Base-by-base conservation (phyloP, 2,797 vertebrate species). In the Setipinna tenuifilis region DNA sequence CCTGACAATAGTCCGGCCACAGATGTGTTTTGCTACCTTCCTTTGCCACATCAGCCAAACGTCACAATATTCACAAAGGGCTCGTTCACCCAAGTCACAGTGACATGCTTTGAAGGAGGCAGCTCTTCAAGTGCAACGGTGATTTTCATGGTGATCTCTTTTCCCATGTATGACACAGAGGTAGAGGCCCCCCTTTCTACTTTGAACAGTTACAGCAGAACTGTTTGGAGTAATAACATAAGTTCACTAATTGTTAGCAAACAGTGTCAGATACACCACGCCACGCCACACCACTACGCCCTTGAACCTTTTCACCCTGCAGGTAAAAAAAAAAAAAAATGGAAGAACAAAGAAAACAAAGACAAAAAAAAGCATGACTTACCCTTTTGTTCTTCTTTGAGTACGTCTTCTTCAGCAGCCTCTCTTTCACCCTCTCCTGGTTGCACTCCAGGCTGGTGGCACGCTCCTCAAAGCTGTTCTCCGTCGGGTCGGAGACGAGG, bases 301-400 rank as follows among this genome's bases (percentile, higher is more conserved):
- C 62, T 68, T 68, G 62, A 61, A 61, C 21, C 23, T 31, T 25
- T 31, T 28, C 62, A 31, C 62, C 62, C 10, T 28, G 62, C 7
- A 11, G 10, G 62, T 68, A 23, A 54, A 54, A 54, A 2, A 3
- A 54, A 54, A 54, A 54, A 10, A 54, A 14, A 54, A 54, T n/a
- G 50, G 7, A 14, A 54, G 50, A 14, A 54, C 50, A 54, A 54
- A 9, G 50, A 54, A 10, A 54, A 54, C 50, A 54, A 54, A 54
- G 7, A 7, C 28, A 75, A 17, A 75, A 10, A 71, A 19, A 75
- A 28, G 0, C 28, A 19, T 28, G 28, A 91, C 96, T 93, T 91
- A 99, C 98, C 97, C 96, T 97, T 91, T 98, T 97, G 91, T 96
- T 95, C 87, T 96, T 96, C 95, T 99, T 98, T 90, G 97, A 94